Percentiles rank a stretch among this genome's conserved stretches.
These are phyloP conservation scores for Cyanoderma ruficeps DNA, from an alignment of 2,113 vertebrate species.

Conservation along the genomic window DNA sequence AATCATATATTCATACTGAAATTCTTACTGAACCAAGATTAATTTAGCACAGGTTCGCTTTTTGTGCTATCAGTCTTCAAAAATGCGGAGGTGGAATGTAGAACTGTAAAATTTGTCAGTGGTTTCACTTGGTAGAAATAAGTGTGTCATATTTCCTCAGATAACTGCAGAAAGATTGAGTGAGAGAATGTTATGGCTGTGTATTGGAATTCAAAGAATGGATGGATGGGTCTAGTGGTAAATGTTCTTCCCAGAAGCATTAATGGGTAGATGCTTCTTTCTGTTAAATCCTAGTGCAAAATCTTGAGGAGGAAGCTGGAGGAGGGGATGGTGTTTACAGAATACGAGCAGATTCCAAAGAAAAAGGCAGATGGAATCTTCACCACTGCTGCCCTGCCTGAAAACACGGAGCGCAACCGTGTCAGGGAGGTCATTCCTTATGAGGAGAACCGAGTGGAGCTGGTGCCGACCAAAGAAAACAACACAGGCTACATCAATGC, in stretches of 20 bases:
- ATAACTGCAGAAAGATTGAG: not conserved
- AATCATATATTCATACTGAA: not conserved
- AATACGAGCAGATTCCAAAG: conserved; percentile 93
- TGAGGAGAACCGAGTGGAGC: conserved; percentile 90
- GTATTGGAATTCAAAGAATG: not conserved
- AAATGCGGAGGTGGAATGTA: not conserved
- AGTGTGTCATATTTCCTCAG: not conserved
- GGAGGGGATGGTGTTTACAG: conserved; percentile 91
- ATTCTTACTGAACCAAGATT: not conserved
- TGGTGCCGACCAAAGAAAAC: conserved; percentile 94
- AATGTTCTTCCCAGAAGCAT: not conserved
- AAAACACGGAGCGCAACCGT: conserved; percentile 90
- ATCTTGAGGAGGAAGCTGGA: conserved; percentile 86
- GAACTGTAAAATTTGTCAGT: not conserved
- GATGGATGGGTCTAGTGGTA: not conserved
- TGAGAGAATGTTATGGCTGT: not conserved
- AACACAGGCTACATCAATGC: conserved; percentile 94
- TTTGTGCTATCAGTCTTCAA: not conserved
- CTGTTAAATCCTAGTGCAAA: conserved; percentile 81
- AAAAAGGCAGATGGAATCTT: conserved; percentile 83
- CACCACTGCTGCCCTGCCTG: conserved; percentile 84
- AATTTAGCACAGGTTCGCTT: not conserved
- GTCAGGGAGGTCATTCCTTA: conserved; percentile 90
- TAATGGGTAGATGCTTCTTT: not conserved
- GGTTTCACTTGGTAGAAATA: not conserved